These are phyloP conservation scores for Hypotaenidia okinawae DNA, from an alignment of 2,797 vertebrate genomes.

Conservation along the genomic window DNA sequence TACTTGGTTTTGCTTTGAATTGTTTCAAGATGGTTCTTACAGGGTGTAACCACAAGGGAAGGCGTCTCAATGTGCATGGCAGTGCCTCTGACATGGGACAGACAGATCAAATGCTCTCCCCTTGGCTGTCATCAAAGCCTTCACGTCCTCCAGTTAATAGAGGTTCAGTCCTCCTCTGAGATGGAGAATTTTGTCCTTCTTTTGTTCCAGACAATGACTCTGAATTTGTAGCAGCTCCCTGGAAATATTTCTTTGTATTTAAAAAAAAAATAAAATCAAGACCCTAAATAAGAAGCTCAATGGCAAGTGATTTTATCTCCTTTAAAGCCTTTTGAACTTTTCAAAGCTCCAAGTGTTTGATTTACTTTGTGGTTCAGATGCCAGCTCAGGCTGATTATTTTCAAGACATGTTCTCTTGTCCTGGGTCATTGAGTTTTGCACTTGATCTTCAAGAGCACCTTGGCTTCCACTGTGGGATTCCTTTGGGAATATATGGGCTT, in stretches of 20 bases:
- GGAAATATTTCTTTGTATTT: neutral
- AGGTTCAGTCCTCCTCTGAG: neutral
- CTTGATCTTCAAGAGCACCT: slow-evolving; percentile 41
- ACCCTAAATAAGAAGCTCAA: neutral
- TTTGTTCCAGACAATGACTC: neutral
- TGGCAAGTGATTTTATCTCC: neutral
- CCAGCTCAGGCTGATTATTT: slow-evolving; percentile 7
- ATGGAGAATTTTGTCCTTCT: neutral
- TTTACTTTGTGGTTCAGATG: neutral
- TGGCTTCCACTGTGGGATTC: neutral
- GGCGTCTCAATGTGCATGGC: neutral
- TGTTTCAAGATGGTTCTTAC: neutral
- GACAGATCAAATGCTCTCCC: no score
- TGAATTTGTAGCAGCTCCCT: neutral
- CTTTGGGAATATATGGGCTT: neutral
- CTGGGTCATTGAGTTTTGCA: neutral
- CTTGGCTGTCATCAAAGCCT: neutral
- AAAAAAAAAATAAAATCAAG: neutral
- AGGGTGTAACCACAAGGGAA: neutral
- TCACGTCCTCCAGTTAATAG: neutral
- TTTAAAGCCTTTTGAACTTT: slow-evolving; percentile 22
- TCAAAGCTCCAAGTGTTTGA: neutral
- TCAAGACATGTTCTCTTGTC: neutral
- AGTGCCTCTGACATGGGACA: neutral
- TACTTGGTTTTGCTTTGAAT: neutral